Evolutionary conservation across 2,888 invertebrate genomes (phyloP).

Genomic region (Agrenia bidenticulata): DNA sequence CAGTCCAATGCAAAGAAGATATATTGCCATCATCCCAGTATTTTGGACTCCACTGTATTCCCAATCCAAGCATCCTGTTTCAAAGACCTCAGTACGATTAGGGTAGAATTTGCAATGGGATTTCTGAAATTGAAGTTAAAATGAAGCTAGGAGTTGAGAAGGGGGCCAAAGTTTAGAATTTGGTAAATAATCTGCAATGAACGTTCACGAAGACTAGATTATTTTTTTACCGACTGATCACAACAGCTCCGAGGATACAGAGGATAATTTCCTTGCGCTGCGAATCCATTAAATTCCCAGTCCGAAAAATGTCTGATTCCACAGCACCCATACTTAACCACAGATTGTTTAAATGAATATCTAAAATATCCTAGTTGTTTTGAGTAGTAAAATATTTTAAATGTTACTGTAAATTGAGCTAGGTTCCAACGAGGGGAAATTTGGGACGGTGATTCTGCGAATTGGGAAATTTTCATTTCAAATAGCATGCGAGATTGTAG

Average conservation of each 20-base stretch:
- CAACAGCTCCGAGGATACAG: slow-evolving; percentile 29
- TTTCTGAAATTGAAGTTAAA: too few relatives aligned
- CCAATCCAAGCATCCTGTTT: slow-evolving; percentile 18
- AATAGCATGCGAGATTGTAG: slow-evolving; percentile 12
- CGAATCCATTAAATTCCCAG: slow-evolving; percentile 17
- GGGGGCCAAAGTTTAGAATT: not conserved
- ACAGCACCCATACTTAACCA: slow-evolving; percentile 21
- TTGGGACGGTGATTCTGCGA: not conserved
- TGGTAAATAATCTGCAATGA: not conserved
- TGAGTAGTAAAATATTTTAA: not conserved
- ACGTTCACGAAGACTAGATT: not conserved
- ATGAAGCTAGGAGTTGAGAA: too few relatives aligned
- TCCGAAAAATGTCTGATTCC: slow-evolving; percentile 18
- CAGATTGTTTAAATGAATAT: slow-evolving; percentile 7
- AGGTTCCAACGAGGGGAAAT: slow-evolving; percentile 18
- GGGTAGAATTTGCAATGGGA: slow-evolving; percentile 8
- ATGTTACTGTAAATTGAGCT: slow-evolving; percentile 18
- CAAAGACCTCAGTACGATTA: slow-evolving; percentile 10
- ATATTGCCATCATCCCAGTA: not conserved
- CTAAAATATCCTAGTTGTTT: too few relatives aligned
- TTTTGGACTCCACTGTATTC: slow-evolving; percentile 16
- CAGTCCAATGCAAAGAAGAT: not conserved
- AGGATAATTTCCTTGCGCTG: slow-evolving; percentile 12
- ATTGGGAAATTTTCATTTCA: slow-evolving; percentile 9
- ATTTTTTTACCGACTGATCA: slow-evolving; percentile 7